phyloP scores from a whole-genome alignment of 2,113 vertebrate species.

The Castor canadensis region DNA sequence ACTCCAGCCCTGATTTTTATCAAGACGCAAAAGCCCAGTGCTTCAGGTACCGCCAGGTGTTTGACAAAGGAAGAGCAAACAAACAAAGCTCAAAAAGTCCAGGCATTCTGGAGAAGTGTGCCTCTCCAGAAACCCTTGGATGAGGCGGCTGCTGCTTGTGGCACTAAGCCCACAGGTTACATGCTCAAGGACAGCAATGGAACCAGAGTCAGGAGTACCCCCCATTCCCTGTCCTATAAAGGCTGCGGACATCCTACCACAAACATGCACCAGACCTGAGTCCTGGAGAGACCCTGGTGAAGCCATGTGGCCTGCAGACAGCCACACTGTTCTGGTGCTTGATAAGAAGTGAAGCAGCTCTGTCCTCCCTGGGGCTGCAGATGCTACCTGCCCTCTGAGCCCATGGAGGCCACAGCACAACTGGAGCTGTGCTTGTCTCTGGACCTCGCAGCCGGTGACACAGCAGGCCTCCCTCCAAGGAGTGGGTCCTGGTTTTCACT shows the following conservation, averaged over 20 bases:
- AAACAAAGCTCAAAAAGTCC: neutral
- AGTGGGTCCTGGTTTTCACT: neutral
- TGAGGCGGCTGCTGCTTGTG: no score
- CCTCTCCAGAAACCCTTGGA: no score
- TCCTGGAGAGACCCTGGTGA: neutral
- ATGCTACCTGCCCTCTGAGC: neutral
- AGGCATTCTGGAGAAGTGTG: no score
- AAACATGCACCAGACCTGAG: rapidly evolving
- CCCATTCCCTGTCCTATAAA: neutral
- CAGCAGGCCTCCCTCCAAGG: neutral
- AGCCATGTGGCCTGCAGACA: neutral
- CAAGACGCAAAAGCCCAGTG: neutral
- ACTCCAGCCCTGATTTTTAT: neutral
- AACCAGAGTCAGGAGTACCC: neutral
- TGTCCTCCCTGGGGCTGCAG: no score
- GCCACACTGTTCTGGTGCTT: neutral
- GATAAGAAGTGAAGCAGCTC: neutral
- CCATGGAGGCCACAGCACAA: neutral
- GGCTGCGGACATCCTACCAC: neutral
- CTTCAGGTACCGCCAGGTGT: neutral
- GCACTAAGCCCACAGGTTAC: no score
- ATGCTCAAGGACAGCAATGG: no score
- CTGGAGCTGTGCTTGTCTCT: neutral
- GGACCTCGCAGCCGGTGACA: neutral
- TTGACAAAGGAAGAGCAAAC: neutral